phyloP scores from a whole-genome alignment of 2,888 invertebrate genomes.

The Lasioglossum calceatum region DNA sequence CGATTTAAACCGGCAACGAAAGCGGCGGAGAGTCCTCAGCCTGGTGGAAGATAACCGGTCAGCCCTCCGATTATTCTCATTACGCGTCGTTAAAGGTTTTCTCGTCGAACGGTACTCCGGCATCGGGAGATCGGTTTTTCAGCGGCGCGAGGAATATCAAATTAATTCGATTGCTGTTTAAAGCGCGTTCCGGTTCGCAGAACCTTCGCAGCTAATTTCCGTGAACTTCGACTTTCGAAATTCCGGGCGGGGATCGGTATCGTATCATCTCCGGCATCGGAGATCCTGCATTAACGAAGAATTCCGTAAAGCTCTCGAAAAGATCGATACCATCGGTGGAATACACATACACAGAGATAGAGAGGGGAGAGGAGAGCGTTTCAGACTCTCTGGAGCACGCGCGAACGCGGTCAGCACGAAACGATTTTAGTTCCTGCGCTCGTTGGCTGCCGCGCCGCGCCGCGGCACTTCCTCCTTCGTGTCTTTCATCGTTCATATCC shows the following conservation, averaged over 20 bases:
- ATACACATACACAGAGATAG: background rate
- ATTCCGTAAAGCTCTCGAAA: background rate
- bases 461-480: conserved; percentile 1
- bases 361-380: background rate
- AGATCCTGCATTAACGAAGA: background rate
- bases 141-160: conserved; percentile 41
- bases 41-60: conserved; percentile 15
- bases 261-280: background rate
- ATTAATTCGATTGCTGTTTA: conserved; percentile 46
- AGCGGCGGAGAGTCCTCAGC: conserved; percentile 4
- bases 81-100: conserved; percentile 41
- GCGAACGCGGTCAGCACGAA: conserved; percentile 29
- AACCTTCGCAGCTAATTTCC: conserved; percentile 22
- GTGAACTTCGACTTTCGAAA: conserved; percentile 36
- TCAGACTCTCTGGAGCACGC: conserved; percentile 9
- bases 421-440: conserved; percentile 6
- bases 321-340: background rate
- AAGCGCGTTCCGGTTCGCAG: conserved; percentile 13
- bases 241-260: conserved; percentile 1
- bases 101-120: conserved; percentile 36
- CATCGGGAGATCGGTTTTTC: conserved; percentile 23
- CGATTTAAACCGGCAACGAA: conserved; percentile 3
- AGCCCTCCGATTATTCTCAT: conserved; percentile 38
- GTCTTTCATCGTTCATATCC: conserved; percentile 32
- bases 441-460: conserved; percentile 8